A percentile compares a stretch with the other conserved stretches of the same genome.
phyloP scores from a whole-genome alignment of 2,113 vertebrate genomes.

The Antigone vipio region DNA sequence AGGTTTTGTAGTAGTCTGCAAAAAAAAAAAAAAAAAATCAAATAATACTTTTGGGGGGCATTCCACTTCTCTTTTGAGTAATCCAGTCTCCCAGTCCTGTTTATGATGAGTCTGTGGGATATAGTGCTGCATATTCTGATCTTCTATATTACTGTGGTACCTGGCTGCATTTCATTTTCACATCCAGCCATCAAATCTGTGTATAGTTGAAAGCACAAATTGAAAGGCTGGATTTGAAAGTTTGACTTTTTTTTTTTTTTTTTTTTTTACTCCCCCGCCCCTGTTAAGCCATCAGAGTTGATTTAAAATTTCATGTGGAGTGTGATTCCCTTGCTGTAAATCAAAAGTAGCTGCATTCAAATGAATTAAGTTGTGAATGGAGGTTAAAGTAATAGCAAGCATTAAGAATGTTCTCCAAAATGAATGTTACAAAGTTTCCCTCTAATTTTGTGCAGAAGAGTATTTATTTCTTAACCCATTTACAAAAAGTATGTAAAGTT shows the following conservation, averaged over 20 bases:
- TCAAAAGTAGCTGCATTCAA: not conserved
- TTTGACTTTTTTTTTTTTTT: not conserved
- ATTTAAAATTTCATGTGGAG: not conserved
- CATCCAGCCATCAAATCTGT: not conserved
- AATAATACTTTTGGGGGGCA: rapidly evolving
- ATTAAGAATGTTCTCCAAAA: not conserved
- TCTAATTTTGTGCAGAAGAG: conserved; percentile 3
- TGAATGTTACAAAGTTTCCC: not conserved
- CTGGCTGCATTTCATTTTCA: not conserved
- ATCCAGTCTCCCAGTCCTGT: not conserved
- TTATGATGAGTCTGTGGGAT: not conserved
- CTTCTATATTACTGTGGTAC: not conserved
- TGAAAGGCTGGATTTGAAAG: not conserved
- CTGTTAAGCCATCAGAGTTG: not conserved
- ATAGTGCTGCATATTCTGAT: not conserved
- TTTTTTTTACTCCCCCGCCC: no score
- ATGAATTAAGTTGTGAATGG: not conserved
- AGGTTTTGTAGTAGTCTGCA: not conserved
- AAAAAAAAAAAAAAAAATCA: not conserved
- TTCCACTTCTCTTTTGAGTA: not conserved
- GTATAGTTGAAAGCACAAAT: not conserved
- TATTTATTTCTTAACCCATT: not conserved
- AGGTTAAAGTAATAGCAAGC: not conserved
- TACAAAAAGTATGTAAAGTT: not conserved
- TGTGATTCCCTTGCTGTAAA: not conserved